phyloP scores from a whole-genome alignment of 2,888 invertebrate species.

The Himalopsyche anomala region DNA sequence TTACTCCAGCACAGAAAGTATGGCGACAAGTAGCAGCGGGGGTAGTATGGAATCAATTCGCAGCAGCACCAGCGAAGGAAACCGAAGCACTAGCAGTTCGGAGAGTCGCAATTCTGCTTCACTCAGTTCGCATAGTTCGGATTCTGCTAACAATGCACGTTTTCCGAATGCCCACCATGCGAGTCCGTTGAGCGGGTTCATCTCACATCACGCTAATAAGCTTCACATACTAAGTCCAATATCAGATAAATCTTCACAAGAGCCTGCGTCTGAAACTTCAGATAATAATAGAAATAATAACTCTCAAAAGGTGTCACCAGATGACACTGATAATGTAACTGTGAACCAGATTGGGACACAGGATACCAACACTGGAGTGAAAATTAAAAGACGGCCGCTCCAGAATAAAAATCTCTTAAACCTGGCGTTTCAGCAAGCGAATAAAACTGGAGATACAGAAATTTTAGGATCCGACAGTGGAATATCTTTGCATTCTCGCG shows the following conservation, averaged over 20 bases:
- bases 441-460: conserved; percentile 81
- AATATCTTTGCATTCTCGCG: conserved; percentile 89
- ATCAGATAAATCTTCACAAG: conserved; percentile 93
- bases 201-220: conserved; percentile 84
- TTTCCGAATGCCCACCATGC: conserved; percentile 78
- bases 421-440: conserved; percentile 80
- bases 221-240: conserved; percentile 92
- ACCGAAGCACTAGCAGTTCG: conserved; percentile 89
- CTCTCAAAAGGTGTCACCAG: conserved; percentile 86
- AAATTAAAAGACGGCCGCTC: conserved; percentile 81
- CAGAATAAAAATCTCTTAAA: conserved; percentile 87
- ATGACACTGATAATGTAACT: conserved; percentile 75
- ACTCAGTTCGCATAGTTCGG: conserved; percentile 90
- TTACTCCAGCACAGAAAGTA: conserved; percentile 90
- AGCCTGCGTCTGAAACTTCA: conserved; percentile 88
- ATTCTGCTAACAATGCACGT: conserved; percentile 81
- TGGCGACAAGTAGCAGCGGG: conserved; percentile 91
- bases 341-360: conserved; percentile 68
- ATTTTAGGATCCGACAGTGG: conserved; percentile 93
- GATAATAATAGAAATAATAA: conserved; percentile 88
- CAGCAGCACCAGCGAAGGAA: conserved; percentile 92
- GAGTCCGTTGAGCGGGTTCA: conserved; percentile 82
- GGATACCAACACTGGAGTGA: conserved; percentile 76
- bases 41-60: conserved; percentile 92
- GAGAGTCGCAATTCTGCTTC: conserved; percentile 90